Evolutionary conservation across 2,888 invertebrate species (phyloP).

Genomic region (Cephus pygmeus): DNA sequence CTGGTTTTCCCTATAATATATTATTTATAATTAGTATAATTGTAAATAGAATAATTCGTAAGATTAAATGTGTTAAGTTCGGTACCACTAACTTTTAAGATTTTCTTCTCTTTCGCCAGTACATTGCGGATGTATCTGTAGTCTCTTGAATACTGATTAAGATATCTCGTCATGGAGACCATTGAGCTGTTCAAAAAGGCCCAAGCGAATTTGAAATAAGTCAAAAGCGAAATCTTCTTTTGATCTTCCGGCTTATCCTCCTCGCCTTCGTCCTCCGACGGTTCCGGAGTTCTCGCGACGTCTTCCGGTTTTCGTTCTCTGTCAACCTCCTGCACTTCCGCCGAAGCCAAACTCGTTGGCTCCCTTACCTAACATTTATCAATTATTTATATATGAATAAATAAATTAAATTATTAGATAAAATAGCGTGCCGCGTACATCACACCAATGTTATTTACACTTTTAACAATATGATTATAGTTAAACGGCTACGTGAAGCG

Average conservation of each 20-base stretch:
- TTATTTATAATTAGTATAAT: slow-evolving; percentile 3
- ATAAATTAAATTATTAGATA: not conserved
- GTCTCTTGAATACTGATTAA: slow-evolving; percentile 91
- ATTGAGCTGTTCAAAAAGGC: slow-evolving; percentile 82
- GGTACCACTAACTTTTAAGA: slow-evolving; percentile 76
- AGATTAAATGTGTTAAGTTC: not conserved
- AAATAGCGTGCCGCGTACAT: not conserved
- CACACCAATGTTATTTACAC: not conserved
- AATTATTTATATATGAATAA: not conserved
- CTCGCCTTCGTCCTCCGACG: slow-evolving; percentile 36
- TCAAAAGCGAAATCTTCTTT: slow-evolving; percentile 69
- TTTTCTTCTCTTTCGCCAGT: slow-evolving; percentile 87
- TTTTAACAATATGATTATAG: not conserved
- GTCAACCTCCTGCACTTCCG: slow-evolving; percentile 46
- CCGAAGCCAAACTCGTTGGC: slow-evolving; percentile 44
- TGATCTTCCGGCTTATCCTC: slow-evolving; percentile 51
- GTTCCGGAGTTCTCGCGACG: slow-evolving; percentile 37
- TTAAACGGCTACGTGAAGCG: not conserved
- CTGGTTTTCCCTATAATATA: slow-evolving; percentile 74
- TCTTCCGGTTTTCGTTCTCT: slow-evolving; percentile 41
- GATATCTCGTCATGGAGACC: slow-evolving; percentile 82
- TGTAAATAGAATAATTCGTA: not conserved
- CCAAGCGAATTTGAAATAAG: slow-evolving; percentile 72
- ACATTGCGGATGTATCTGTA: slow-evolving; percentile 94
- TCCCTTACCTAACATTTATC: slow-evolving; percentile 42